Percentiles rank a stretch among this genome's conserved stretches.
phyloP scores from a whole-genome alignment of 2,113 vertebrate genomes.

The Artemisiospiza belli region DNA sequence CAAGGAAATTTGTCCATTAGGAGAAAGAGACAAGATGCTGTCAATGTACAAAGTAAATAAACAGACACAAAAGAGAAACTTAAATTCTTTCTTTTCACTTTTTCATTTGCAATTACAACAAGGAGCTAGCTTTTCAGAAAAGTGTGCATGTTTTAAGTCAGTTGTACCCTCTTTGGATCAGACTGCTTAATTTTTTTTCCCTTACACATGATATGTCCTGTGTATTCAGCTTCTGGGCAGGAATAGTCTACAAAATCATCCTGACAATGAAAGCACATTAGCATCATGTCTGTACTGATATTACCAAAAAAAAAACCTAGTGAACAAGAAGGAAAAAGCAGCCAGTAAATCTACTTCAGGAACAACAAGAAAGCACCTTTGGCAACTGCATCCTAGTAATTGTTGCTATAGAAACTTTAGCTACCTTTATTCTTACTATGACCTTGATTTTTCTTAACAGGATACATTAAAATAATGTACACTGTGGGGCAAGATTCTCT shows the following conservation, averaged over 20 bases:
- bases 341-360: slow-evolving; percentile 49
- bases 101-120: neutral
- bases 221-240: neutral
- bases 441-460: slow-evolving; percentile 72
- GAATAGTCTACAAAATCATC: neutral
- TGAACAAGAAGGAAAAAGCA: slow-evolving; percentile 67
- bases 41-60: neutral
- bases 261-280: slow-evolving; percentile 23
- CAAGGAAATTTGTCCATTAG: slow-evolving; percentile 13
- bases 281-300: slow-evolving; percentile 34
- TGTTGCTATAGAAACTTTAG: slow-evolving; percentile 79
- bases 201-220: neutral
- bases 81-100: neutral
- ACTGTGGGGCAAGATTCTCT: neutral
- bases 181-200: neutral
- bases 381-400: slow-evolving; percentile 77
- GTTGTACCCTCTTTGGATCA: neutral
- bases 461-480: slow-evolving; percentile 43
- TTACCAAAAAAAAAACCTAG: slow-evolving; percentile 38
- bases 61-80: neutral
- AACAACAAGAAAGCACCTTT: slow-evolving; percentile 71
- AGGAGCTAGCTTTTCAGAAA: neutral
- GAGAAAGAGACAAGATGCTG: neutral
- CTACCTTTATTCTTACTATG: slow-evolving; percentile 67
- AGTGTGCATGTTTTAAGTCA: neutral